A percentile compares a stretch with the other conserved stretches of the same genome.
phyloP scores from a whole-genome alignment of 2,888 invertebrate genomes.

The Peribatodes rhomboidaria region DNA sequence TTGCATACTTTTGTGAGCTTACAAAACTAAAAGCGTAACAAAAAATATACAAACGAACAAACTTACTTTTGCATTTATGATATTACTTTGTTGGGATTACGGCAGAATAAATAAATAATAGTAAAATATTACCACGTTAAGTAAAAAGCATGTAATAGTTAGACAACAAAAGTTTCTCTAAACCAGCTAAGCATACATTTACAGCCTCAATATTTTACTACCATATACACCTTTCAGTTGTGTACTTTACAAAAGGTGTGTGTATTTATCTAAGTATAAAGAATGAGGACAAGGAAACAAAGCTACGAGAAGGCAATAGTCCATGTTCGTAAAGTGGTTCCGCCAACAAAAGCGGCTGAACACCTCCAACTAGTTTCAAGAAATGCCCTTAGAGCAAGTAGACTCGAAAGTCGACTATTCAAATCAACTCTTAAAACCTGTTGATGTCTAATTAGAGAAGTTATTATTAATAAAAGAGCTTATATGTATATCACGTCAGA shows the following conservation, averaged over 20 bases:
- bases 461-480: slow-evolving; percentile 5
- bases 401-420: slow-evolving; percentile 32
- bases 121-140: no score
- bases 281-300: slow-evolving; percentile 16
- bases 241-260: slow-evolving; percentile 10
- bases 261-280: slow-evolving; percentile 11
- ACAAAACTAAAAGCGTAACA: no score
- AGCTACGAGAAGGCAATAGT: slow-evolving; percentile 20
- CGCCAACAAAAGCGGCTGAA: slow-evolving; percentile 25
- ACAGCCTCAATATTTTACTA: not conserved
- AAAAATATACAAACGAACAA: no score
- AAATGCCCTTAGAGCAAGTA: slow-evolving; percentile 21
- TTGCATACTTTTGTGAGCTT: no score
- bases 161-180: slow-evolving; percentile 3
- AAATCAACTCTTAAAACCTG: slow-evolving; percentile 25
- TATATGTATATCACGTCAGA: not conserved
- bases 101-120: no score
- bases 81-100: no score
- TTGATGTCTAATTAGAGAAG: slow-evolving; percentile 23
- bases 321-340: slow-evolving; percentile 27
- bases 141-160: not conserved
- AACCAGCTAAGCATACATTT: not conserved
- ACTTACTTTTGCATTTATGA: no score
- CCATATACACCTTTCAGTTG: not conserved
- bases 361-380: slow-evolving; percentile 18